Conservation (phyloP, 1,140 invertebrate genomes). For the Leptopilina clavipes region DNA sequence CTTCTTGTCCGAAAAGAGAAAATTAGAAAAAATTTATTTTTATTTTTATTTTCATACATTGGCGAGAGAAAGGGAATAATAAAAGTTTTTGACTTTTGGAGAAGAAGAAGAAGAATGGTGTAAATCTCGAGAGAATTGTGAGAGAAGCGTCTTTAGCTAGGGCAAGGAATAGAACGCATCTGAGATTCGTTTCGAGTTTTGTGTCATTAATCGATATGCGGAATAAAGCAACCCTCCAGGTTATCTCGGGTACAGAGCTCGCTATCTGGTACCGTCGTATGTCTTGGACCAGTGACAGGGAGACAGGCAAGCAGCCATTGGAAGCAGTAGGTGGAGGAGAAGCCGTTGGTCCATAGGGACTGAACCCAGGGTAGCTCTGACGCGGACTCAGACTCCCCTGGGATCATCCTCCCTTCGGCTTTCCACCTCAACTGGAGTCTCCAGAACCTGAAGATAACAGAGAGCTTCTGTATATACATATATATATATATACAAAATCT, state of each 20-base stretch:
- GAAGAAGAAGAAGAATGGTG: slow-evolving; percentile 15
- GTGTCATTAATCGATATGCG: slow-evolving; percentile 67
- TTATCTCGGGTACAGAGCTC: slow-evolving; percentile 57
- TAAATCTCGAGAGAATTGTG: slow-evolving; percentile 7
- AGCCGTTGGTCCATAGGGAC: slow-evolving; percentile 59
- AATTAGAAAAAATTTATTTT: too few relatives aligned
- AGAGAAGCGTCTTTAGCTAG: slow-evolving; percentile 3
- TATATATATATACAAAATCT: too few relatives aligned
- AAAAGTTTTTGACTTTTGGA: neutral
- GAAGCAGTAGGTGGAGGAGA: slow-evolving; percentile 45
- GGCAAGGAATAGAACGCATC: slow-evolving; percentile 36
- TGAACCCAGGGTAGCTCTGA: slow-evolving; percentile 64
- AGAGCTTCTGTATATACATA: slow-evolving; percentile 9
- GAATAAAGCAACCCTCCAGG: slow-evolving; percentile 58
- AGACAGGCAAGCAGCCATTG: slow-evolving; percentile 56
- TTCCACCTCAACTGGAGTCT: slow-evolving; percentile 58
- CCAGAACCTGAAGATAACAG: slow-evolving; percentile 62
- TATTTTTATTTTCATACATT: too few relatives aligned
- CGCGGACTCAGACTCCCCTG: slow-evolving; percentile 69
- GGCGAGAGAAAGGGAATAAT: neutral
- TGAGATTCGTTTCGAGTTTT: slow-evolving; percentile 42
- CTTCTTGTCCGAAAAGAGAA: neutral
- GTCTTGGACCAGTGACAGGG: slow-evolving; percentile 65
- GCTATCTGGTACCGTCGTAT: slow-evolving; percentile 62
- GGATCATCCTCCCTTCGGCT: slow-evolving; percentile 54